Base-by-base conservation (phyloP, 1,140 invertebrate species). In the Penaeus chinensis region DNA sequence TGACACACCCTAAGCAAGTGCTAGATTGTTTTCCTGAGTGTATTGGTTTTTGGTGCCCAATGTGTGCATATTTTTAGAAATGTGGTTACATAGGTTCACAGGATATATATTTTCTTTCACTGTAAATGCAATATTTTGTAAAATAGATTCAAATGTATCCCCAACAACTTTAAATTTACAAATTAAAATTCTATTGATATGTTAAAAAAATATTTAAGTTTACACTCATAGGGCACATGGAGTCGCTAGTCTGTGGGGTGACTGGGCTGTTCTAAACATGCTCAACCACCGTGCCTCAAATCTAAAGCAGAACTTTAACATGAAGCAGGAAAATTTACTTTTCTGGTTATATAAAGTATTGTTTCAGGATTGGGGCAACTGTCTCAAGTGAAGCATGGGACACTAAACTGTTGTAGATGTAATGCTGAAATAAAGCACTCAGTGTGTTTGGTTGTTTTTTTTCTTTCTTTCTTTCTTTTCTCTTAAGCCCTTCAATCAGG, bases 351-450 rank as follows among this genome's bases (percentile, higher is more conserved):
- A n/a, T 65, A 32, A 27, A 78, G 84, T 85, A 42, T 19, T 42
- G 63, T 47, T 77, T 78, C 18, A 65, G 76, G 78, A 85, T 85
- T 65, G 77, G 84, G 84, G 76, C 62, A 79, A 74, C 76, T 85
- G 84, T 85, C 84, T 85, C 84, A 79, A 60, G 32, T 78, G 74
- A 85, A 65, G 74, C 77, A 85, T 85, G 84, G 84, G 84, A 85
- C 84, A 85, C 84, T 85, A 85, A 85, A 85, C 84, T 77, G 84
- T 85, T 85, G 84, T 85, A 85, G 84, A 78, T 65, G 76, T 85
- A 85, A 63, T 78, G 74, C 76, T 54, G 74, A 79, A 85, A 85
- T 85, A 85, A 85, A 85, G 84, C 76, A 85, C 76, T 85, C 76
- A 85, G 47, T 84, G 82, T 84, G 69, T 13, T 54, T 54, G 54